Evolutionary conservation across 2,113 vertebrate species (phyloP).

Genomic region (Megaptera novaeangliae): DNA sequence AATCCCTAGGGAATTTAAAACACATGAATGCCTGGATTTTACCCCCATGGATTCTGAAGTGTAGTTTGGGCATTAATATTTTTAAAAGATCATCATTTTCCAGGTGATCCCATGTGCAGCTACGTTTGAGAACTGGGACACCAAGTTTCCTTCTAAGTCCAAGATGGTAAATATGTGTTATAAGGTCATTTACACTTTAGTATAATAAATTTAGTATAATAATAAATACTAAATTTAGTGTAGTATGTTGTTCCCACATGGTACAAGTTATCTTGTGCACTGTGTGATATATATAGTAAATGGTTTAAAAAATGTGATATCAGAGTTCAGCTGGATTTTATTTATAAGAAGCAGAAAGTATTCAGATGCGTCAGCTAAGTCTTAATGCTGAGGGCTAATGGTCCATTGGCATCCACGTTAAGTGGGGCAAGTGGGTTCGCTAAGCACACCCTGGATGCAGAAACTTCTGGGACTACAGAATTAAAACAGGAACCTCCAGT

Average conservation of each 20-base stretch:
- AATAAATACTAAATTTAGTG: no score
- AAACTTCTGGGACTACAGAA: neutral
- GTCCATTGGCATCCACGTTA: accelerated
- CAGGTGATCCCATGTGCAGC: no score
- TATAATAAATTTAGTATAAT: neutral
- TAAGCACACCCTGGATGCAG: neutral
- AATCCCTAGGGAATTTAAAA: neutral
- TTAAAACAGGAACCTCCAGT: neutral
- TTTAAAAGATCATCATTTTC: neutral
- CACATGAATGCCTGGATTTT: neutral
- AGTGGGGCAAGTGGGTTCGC: neutral
- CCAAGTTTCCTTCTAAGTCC: neutral
- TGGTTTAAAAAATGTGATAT: neutral
- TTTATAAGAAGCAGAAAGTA: neutral
- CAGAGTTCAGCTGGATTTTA: neutral
- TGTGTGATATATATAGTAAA: neutral
- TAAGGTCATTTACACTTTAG: neutral
- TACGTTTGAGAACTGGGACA: neutral
- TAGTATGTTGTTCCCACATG: no score
- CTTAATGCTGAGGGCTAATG: accelerated
- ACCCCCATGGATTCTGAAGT: neutral
- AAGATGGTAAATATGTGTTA: neutral
- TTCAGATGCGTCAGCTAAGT: neutral
- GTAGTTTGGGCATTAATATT: neutral
- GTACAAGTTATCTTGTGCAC: no score